phyloP scores from a whole-genome alignment of 1,140 invertebrate species.

The Tetramorium parvispinum region DNA sequence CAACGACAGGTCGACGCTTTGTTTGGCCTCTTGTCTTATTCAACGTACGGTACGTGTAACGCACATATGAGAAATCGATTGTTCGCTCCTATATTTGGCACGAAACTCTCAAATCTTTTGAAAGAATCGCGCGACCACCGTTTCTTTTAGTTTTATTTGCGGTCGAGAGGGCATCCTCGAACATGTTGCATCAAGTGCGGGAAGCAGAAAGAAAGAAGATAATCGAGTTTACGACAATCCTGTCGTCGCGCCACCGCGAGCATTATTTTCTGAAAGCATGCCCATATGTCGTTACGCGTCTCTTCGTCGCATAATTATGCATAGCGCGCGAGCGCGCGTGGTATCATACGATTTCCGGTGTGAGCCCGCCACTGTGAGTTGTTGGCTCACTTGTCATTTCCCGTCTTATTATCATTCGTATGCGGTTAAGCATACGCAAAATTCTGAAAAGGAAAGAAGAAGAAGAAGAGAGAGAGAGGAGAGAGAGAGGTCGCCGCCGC shows the following conservation, averaged over 20 bases:
- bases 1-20: constrained; percentile 6
- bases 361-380: constrained; percentile 53
- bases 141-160: not conserved
- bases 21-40: not conserved
- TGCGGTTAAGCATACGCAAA: constrained; percentile 32
- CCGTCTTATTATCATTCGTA: constrained; percentile 66
- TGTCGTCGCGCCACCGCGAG: not conserved
- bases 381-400: constrained; percentile 70
- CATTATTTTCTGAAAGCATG: constrained; percentile 17
- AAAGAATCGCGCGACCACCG: not conserved
- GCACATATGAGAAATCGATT: constrained; percentile 4
- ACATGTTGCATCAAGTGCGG: not conserved
- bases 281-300: constrained; percentile 15
- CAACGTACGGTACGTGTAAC: not conserved
- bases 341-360: constrained; percentile 71
- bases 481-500: not conserved
- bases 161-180: not conserved
- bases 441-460: not conserved
- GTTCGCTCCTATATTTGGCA: not conserved
- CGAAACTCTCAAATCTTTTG: not conserved
- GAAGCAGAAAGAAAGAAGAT: not conserved
- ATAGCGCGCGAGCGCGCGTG: constrained; percentile 3
- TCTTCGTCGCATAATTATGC: constrained; percentile 43
- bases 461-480: not conserved
- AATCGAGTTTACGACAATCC: not conserved